Base-by-base conservation (phyloP, 1,140 invertebrate species). In the Bombus confusus region DNA sequence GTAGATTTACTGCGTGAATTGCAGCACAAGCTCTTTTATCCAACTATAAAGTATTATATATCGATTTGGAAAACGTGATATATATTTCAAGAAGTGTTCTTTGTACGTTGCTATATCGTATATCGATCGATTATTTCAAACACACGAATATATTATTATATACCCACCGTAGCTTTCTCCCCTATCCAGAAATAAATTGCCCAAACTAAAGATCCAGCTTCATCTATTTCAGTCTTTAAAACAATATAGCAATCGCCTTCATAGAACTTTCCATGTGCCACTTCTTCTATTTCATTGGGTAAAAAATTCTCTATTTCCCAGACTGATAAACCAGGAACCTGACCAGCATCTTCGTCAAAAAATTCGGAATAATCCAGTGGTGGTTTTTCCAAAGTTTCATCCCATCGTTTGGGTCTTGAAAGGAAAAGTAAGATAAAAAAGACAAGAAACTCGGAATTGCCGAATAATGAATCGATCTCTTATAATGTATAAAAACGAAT, bases 291-390 rank as follows among this genome's bases (percentile, higher is more conserved):
- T 92, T 97, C 97, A 94, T 99, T 99, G 1, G 99, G 99, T 83
- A 99, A 95, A 94, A 99, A 99, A 94, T 99, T 99, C 95, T 99
- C 99, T 85, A 99, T 99, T 96, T 99, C 99, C 98, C 99, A 99
- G 85, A 99, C 97, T 5, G 97, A 97, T 34, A 99, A 91, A 37
- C 98, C 98, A 1, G 97, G 97, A 69, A 97, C 96, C 93, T 99
- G 98, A 10, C 99, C 99, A 3, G 99, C 98, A 93, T 99, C 98
- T 90, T 99, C 98, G 91, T 99, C 99, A 95, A 99, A 99, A 95
- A 99, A 98, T 94, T 99, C 99, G 1, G 98, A 99, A 95, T 99
- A 99, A 95, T 99, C 98, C n/a, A 99, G 93, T 37, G 98, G 97
- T 0, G 99, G 99, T 93, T 99, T 99, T 93, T 99, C 98, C 77